Base-by-base conservation (phyloP, 2,888 invertebrate genomes). In the Autographa gamma region DNA sequence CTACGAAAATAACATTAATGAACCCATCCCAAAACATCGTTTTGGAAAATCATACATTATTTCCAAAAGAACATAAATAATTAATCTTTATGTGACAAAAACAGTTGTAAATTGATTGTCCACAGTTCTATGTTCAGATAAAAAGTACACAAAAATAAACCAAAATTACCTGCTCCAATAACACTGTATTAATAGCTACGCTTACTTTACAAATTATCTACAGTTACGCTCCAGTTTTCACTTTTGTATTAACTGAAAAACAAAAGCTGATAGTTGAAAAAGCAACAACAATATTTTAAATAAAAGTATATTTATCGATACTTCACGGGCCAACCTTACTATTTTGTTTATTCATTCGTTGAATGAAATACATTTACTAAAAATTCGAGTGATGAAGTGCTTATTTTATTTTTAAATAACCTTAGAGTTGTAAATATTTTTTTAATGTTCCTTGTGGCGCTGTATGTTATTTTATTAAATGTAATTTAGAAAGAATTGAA, bases 311-410 rank as follows among this genome's bases (percentile, higher is more conserved):
- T 38, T 13, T 59, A 69, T 69, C 64, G 69, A 69, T 25, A 61
- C 60, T 14, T 3, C 43, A 32, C 32, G 8, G 25, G 18, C 3
- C 65, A 61, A 61, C 69, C 13, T 19, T 70, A 61, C 32, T 61
- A n/a, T 8, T 34, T 5, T 25, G 43, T 71, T 71, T 67, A 61
- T 61, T 61, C 72, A 73, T 63, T 64, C 52, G 61, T 59, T 18
- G 16, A 34, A 59, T 59, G 62, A 68, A 62, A 64, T 25, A 58
- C 41, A 52, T 65, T 56, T 54, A 56, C 60, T 48, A 60, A 25
- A 41, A 60, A 16, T 43, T 32, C 25, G 31, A 58, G 8, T 6
- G n/a, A 58, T 18, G 18, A n/a, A 58, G n/a, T 19, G 25, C 19
- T 34, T 34, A 7, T 34, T 14, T 16, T 43, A 48, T 62, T 43